These are phyloP conservation scores for Lethenteron camtschaticum DNA, from an alignment of 2,113 vertebrate genomes.

Conservation along the genomic window DNA sequence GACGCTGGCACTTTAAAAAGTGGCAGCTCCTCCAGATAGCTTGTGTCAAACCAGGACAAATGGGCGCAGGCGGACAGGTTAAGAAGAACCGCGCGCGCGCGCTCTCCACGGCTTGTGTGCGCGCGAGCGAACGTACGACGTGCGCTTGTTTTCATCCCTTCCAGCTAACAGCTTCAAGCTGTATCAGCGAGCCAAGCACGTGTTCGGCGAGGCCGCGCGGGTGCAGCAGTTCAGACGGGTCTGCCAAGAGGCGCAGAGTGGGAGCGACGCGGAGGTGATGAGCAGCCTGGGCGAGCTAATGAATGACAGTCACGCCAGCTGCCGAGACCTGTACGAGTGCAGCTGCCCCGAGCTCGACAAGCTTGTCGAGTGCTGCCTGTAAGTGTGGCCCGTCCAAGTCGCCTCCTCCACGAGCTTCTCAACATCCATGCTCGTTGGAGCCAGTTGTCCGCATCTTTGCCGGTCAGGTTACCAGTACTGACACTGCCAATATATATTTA, in stretches of 20 bases:
- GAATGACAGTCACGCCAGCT: constrained; percentile 76
- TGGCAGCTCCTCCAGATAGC: no score
- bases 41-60: no score
- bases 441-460: constrained; percentile 7
- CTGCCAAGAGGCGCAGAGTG: constrained; percentile 35
- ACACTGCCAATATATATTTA: no score
- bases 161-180: constrained; percentile 53
- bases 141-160: background rate
- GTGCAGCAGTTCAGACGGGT: constrained; percentile 56
- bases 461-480: background rate
- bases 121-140: no score
- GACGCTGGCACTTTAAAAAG: no score
- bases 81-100: no score
- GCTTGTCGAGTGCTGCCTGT: constrained; percentile 74
- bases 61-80: no score
- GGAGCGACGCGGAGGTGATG: constrained; percentile 20
- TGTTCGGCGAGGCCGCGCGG: constrained; percentile 62
- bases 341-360: constrained; percentile 78
- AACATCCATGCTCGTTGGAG: background rate
- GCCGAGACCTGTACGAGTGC: constrained; percentile 73
- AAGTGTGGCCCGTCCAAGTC: constrained; percentile 20
- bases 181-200: constrained; percentile 66
- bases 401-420: no score
- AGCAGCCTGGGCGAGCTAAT: constrained; percentile 53
- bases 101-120: no score